Evolutionary conservation across 2,797 vertebrate genomes (phyloP), one percentile per base, ranked within the genome.

Genomic region (Thaleichthys pacificus): DNA sequence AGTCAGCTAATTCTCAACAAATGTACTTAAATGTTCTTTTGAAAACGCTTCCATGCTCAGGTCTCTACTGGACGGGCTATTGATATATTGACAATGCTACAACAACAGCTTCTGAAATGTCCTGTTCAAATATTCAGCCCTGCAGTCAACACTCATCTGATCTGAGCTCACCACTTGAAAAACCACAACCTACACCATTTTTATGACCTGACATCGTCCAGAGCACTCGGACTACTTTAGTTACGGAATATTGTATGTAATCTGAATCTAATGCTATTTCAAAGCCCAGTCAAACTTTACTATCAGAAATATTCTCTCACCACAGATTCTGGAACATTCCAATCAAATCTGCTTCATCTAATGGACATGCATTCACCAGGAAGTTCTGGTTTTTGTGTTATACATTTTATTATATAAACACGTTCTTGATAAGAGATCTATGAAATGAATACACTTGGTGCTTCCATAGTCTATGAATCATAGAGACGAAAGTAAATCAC

Each of bases 121-220:
- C 91, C 92, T 92, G 92, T 89, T 94, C 91, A 93, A 93, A 92
- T 91, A 93, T 93, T 94, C 91, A 93, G 91, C 89, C 90, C 87
- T 82, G 83, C 81, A 90, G 91, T 91, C 90, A 91, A 88, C 81
- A 86, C 85, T 85, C 86, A 88, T 85, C 85, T 84, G 86, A 86
- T 89, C 86, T 87, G 76, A 86, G 85, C 88, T 87, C 81, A 82
- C 86, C 85, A 83, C 86, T 89, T 84, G 82, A 84, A 83, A 85
- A 88, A 77, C 89, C 87, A 74, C 81, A 89, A 87, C 86, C 86
- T 85, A 90, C 91, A 91, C 85, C 86, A 84, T 87, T 89, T 92
- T 93, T 91, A 93, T 87, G 85, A 86, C 72, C 81, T 82, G 86
- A 86, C 88, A 91, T 86, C 88, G 86, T 88, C 84, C 83, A 72